Percentiles rank a stretch among this genome's conserved stretches.
Evolutionary conservation across 1,140 invertebrate species (phyloP).

Genomic region (Triops cancriformis): DNA sequence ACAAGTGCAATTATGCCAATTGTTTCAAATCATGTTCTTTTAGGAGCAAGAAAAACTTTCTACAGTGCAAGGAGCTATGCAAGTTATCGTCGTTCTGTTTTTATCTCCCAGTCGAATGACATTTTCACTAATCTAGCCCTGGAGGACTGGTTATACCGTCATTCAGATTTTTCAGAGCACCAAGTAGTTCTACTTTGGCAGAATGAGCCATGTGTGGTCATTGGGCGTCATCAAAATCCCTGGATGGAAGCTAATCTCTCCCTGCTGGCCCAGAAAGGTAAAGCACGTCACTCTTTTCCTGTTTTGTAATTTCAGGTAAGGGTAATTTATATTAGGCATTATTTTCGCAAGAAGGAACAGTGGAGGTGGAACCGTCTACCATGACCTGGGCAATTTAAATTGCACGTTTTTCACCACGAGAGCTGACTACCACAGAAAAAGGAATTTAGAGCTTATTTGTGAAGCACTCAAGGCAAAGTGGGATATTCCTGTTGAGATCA

Average conservation of each 20-base stretch:
- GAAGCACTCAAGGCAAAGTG: conserved; percentile 67
- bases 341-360: conserved; percentile 76
- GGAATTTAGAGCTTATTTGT: conserved; percentile 76
- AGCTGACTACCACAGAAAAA: conserved; percentile 66
- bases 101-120: conserved; percentile 81
- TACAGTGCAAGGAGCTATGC: background rate
- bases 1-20: too few relatives aligned
- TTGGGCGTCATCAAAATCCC: conserved; percentile 94
- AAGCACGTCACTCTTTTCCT: background rate
- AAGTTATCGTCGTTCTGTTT: conserved; percentile 46
- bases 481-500: conserved; percentile 62
- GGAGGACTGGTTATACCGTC: conserved; percentile 88
- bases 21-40: background rate
- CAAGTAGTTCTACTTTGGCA: conserved; percentile 81
- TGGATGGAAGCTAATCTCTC: conserved; percentile 79
- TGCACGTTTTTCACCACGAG: conserved; percentile 76
- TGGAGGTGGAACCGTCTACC: conserved; percentile 94
- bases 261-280: conserved; percentile 46
- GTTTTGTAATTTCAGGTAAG: background rate
- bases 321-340: conserved; percentile 41
- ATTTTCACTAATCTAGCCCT: conserved; percentile 85
- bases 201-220: conserved; percentile 87
- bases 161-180: conserved; percentile 68
- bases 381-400: conserved; percentile 89
- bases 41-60: background rate